These are phyloP conservation scores for Dromaius novaehollandiae DNA, from an alignment of 2,113 vertebrate species.

Conservation along the genomic window DNA sequence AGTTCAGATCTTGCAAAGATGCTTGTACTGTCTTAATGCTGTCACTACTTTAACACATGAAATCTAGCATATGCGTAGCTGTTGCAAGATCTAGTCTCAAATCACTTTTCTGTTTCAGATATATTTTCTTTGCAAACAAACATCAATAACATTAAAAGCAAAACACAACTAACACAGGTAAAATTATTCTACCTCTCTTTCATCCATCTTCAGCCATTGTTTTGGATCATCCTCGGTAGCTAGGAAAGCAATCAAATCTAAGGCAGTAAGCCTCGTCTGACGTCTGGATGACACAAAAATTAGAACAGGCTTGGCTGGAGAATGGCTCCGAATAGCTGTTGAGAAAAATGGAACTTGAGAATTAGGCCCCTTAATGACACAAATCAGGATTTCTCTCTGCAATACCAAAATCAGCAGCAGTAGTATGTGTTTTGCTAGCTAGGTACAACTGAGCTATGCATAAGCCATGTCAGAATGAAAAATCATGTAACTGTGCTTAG, in stretches of 20 bases:
- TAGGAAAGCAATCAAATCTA: slow-evolving; percentile 95
- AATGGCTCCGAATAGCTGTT: slow-evolving; percentile 95
- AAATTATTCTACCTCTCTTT: slow-evolving; percentile 87
- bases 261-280: slow-evolving; percentile 94
- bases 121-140: not conserved
- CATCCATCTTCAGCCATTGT: slow-evolving; percentile 98
- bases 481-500: not conserved
- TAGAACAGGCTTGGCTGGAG: slow-evolving; percentile 95
- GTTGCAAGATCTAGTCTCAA: not conserved
- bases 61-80: not conserved
- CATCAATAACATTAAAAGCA: not conserved
- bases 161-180: not conserved
- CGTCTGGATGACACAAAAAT: slow-evolving; percentile 98
- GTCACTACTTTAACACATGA: not conserved
- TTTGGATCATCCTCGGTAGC: slow-evolving; percentile 98
- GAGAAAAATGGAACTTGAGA: slow-evolving; percentile 45
- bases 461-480: not conserved
- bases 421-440: not conserved
- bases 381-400: not conserved
- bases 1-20: not conserved
- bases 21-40: not conserved
- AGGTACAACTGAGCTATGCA: not conserved
- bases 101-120: not conserved
- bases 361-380: not conserved
- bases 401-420: not conserved